These are phyloP conservation scores for Dendrolimus kikuchii DNA, from an alignment of 1,140 invertebrate species.

Conservation along the genomic window DNA sequence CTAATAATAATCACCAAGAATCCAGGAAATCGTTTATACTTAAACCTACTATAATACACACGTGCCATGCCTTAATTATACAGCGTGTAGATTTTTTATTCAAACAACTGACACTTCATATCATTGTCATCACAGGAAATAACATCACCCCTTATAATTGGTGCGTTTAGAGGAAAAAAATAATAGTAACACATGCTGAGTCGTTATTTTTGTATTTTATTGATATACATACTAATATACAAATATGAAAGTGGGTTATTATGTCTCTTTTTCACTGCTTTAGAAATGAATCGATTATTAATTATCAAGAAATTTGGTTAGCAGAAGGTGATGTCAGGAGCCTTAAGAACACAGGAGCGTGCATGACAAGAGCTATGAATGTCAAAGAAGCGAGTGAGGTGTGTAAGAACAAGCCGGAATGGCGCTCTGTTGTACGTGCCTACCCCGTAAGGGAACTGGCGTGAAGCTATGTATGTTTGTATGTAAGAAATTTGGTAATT, in stretches of 20 bases:
- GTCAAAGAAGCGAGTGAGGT: no score
- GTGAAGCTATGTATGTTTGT: no score
- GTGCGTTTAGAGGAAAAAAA: slow-evolving; percentile 33
- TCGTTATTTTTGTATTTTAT: background rate
- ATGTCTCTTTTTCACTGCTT: background rate
- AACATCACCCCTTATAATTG: slow-evolving; percentile 43
- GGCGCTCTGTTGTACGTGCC: no score
- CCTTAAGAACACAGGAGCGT: no score
- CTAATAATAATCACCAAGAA: slow-evolving; percentile 9
- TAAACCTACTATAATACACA: slow-evolving; percentile 24
- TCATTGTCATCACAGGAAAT: slow-evolving; percentile 58
- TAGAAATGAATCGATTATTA: background rate
- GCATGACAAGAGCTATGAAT: no score
- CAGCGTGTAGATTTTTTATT: slow-evolving; percentile 25
- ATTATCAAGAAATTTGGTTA: slow-evolving; percentile 1
- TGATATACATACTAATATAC: background rate
- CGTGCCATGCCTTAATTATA: slow-evolving; percentile 36
- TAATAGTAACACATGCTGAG: slow-evolving; percentile 8
- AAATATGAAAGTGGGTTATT: slow-evolving; percentile 6
- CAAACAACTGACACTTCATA: slow-evolving; percentile 12
- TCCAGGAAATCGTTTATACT: slow-evolving; percentile 13
- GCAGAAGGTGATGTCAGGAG: no score
- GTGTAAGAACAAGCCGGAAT: no score
- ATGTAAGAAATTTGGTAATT: no score
- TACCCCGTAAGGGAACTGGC: no score